Conservation (phyloP, 2,797 vertebrate species). For the Bucorvus abyssinicus region DNA sequence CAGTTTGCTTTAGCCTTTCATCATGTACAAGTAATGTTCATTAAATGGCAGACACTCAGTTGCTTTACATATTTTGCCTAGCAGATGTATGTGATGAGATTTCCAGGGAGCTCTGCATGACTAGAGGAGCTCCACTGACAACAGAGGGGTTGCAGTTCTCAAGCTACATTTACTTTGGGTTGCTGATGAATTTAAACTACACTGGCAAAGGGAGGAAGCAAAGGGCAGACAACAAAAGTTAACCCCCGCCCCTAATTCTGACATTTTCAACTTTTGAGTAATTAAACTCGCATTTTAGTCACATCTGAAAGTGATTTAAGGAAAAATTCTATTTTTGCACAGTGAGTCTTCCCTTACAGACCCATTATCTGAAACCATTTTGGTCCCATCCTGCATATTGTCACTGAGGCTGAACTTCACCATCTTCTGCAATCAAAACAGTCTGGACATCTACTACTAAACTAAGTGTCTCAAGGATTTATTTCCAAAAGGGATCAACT, state of each 20-base stretch:
- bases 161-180: background rate
- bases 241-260: background rate
- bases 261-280: background rate
- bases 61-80: background rate
- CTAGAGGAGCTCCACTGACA: background rate
- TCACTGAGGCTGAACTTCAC: background rate
- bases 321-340: background rate
- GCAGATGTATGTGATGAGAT: background rate
- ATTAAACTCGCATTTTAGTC: background rate
- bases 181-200: background rate
- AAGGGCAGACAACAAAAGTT: background rate
- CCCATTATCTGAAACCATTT: background rate
- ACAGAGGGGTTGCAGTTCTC: background rate
- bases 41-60: background rate
- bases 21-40: background rate
- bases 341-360: background rate
- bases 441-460: background rate
- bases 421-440: background rate
- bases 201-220: background rate
- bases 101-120: background rate
- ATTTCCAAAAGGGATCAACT: background rate
- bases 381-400: background rate
- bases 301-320: background rate
- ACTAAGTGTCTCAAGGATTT: background rate
- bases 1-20: conserved; percentile 1